Evolutionary conservation across 2,113 vertebrate species (phyloP).

Genomic region (Pluvialis apricaria): DNA sequence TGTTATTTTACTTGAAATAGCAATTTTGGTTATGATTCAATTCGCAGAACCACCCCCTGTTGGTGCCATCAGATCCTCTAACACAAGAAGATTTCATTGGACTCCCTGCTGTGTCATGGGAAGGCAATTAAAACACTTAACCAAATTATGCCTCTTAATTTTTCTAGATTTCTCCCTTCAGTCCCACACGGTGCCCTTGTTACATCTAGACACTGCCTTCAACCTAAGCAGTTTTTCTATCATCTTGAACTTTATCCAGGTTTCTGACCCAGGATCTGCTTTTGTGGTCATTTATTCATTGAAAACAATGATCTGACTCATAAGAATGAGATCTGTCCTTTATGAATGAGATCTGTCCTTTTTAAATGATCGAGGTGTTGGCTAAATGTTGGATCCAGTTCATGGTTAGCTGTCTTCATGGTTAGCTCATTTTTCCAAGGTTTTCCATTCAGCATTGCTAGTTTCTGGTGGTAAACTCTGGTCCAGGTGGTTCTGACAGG

Average conservation of each 20-base stretch:
- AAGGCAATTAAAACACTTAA: background rate
- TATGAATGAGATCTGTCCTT: background rate
- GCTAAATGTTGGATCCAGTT: background rate
- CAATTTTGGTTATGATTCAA: background rate
- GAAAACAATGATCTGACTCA: background rate
- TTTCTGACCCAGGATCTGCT: background rate
- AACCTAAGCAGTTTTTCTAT: background rate
- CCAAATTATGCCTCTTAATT: background rate
- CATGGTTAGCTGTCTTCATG: background rate
- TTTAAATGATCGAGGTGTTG: background rate
- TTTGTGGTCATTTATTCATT: background rate
- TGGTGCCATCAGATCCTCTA: background rate
- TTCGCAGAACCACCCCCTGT: background rate
- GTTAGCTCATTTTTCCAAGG: background rate
- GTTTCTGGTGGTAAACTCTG: background rate
- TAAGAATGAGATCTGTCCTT: background rate
- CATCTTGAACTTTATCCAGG: background rate
- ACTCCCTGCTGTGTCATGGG: background rate
- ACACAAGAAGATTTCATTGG: background rate
- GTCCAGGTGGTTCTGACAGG: background rate
- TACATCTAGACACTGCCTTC: background rate
- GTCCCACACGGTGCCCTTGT: background rate
- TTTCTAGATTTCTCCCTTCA: background rate
- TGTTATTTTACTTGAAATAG: constrained; percentile 15
- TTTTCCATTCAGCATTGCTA: background rate